Conservation (phyloP, 1,140 invertebrate genomes). For the Neuroterus valhalla region DNA sequence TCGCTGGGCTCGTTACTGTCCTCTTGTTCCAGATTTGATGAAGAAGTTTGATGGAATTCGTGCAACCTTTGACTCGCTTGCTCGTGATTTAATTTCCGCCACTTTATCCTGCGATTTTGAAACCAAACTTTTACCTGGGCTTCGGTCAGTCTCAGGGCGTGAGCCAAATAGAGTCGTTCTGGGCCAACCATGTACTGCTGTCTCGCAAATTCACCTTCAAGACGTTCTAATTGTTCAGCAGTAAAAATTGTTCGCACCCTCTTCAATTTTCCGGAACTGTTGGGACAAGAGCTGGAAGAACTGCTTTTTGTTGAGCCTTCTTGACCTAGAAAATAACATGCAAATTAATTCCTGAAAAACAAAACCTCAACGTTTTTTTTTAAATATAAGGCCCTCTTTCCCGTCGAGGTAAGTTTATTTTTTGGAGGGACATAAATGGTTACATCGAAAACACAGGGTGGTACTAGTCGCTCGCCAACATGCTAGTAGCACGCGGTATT, state of each 20-base stretch:
- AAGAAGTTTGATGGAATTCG: conserved; percentile 80
- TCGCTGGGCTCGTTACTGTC: conserved; percentile 69
- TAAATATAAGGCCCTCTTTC: too few relatives aligned
- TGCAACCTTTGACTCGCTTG: conserved; percentile 91
- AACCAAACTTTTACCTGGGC: conserved; percentile 98
- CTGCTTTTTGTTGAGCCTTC: conserved; percentile 61
- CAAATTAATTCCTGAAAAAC: conserved; percentile 6
- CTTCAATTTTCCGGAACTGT: conserved; percentile 77
- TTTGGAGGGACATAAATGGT: too few relatives aligned
- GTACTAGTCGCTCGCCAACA: too few relatives aligned
- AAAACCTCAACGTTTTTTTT: too few relatives aligned
- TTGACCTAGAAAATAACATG: conserved; percentile 55
- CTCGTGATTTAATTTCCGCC: conserved; percentile 94
- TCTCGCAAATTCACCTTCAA: conserved; percentile 93
- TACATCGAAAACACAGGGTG: too few relatives aligned
- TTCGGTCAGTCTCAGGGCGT: conserved; percentile 91
- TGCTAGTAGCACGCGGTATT: too few relatives aligned
- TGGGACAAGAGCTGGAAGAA: conserved; percentile 56
- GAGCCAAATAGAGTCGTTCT: conserved; percentile 91
- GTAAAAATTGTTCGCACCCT: conserved; percentile 96
- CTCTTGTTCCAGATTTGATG: conserved; percentile 64
- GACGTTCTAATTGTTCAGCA: conserved; percentile 90
- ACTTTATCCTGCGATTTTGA: conserved; percentile 96
- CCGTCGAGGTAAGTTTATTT: background rate
- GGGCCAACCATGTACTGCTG: conserved; percentile 98